These are phyloP conservation scores for Eupelmus urozonus DNA, from an alignment of 2,888 invertebrate species.

Conservation along the genomic window DNA sequence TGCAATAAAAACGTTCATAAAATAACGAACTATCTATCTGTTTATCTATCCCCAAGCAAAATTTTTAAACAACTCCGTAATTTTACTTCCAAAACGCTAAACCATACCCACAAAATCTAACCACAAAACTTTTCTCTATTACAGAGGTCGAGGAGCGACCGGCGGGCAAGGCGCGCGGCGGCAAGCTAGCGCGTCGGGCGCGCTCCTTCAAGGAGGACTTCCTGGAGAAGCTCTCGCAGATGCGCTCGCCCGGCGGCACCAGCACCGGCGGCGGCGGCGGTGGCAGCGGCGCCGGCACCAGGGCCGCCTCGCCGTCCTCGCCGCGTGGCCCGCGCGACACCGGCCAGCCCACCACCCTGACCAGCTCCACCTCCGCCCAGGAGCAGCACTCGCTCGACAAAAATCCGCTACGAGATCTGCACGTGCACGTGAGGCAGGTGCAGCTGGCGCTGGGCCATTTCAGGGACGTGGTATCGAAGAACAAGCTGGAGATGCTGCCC, in stretches of 20 bases:
- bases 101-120: no score
- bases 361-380: conserved; percentile 74
- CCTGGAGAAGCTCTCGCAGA: conserved; percentile 92
- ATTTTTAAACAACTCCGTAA: no score
- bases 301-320: conserved; percentile 78
- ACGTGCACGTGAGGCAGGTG: conserved; percentile 86
- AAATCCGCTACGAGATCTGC: conserved; percentile 84
- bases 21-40: no score
- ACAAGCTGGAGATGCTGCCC: conserved; percentile 94
- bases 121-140: no score
- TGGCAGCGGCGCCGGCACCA: conserved; percentile 76
- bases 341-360: conserved; percentile 64
- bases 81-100: no score
- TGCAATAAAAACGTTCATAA: no score
- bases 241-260: conserved; percentile 85
- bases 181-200: conserved; percentile 91
- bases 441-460: conserved; percentile 91
- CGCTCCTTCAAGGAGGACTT: conserved; percentile 96
- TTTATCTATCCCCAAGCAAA: no score
- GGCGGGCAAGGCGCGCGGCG: conserved; percentile 88
- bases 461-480: conserved; percentile 93
- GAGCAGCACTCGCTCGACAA: conserved; percentile 79
- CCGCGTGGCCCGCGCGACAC: conserved; percentile 75
- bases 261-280: conserved; percentile 79
- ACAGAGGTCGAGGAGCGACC: conserved; percentile 79